Conservation (phyloP, 2,888 invertebrate genomes). For the Scelioninae gen. 2 region DNA sequence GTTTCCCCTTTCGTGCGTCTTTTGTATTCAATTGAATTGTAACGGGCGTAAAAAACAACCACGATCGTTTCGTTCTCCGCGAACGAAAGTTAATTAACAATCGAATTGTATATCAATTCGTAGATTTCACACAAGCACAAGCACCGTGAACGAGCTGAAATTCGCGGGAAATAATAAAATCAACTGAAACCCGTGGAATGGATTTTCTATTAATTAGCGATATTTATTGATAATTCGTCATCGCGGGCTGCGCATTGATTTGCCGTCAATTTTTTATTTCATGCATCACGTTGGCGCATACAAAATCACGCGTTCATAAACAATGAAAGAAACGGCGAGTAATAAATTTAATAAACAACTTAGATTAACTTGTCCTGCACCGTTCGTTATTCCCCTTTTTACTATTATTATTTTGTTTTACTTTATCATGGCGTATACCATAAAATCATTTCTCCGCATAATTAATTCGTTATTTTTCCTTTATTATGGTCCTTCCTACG, state of each 20-base stretch:
- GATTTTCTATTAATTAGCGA: conserved; percentile 35
- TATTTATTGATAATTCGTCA: conserved; percentile 44
- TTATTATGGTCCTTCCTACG: conserved; percentile 21
- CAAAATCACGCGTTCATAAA: conserved; percentile 24
- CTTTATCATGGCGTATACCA: conserved; percentile 25
- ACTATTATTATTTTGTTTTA: too few relatives aligned
- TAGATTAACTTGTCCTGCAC: conserved; percentile 6
- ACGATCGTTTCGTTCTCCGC: conserved; percentile 32
- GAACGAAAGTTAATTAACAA: conserved; percentile 52
- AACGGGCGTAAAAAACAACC: conserved; percentile 50
- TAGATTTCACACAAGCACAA: conserved; percentile 9
- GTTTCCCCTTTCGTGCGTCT: conserved; percentile 29
- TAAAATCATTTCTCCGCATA: conserved; percentile 38
- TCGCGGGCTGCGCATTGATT: conserved; percentile 8
- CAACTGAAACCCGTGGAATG: conserved; percentile 16
- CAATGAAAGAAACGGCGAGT: conserved; percentile 24
- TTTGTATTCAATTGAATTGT: conserved; percentile 46
- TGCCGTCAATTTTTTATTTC: conserved; percentile 10
- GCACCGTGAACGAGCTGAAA: too few relatives aligned
- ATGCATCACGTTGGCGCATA: not conserved
- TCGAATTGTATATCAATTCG: conserved; percentile 44
- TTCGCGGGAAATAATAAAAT: conserved; percentile 39
- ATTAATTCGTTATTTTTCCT: conserved; percentile 34
- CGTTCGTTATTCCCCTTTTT: not conserved
- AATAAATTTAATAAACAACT: conserved; percentile 49